Conservation (phyloP, 2,888 invertebrate genomes). For the Chrysodeixis includens region DNA sequence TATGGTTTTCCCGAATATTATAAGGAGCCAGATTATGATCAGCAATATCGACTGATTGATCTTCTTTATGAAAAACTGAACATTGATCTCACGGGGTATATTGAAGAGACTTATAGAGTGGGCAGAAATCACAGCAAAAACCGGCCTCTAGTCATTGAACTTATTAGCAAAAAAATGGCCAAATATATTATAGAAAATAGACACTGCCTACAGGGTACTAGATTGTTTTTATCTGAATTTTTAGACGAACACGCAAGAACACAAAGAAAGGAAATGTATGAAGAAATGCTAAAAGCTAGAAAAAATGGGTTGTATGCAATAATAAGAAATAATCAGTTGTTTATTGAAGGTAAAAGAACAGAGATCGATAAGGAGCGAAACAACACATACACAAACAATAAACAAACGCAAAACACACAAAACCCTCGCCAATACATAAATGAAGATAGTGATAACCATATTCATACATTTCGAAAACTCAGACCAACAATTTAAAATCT, state of each 20-base stretch:
- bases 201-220: constrained; percentile 6
- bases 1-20: too few relatives aligned
- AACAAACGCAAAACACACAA: background rate
- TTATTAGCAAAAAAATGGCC: constrained; percentile 17
- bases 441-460: constrained; percentile 3
- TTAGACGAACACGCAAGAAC: constrained; percentile 10
- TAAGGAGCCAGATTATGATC: too few relatives aligned
- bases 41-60: too few relatives aligned
- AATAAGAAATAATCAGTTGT: constrained; percentile 9
- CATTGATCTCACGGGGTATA: too few relatives aligned
- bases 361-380: background rate
- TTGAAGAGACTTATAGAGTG: too few relatives aligned
- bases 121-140: constrained; percentile 2
- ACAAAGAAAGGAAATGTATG: constrained; percentile 10
- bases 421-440: constrained; percentile 5
- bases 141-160: constrained; percentile 22
- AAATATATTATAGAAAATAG: constrained; percentile 14
- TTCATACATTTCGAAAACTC: constrained; percentile 13
- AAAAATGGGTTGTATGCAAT: constrained; percentile 16
- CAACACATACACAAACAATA: background rate
- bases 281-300: constrained; percentile 16
- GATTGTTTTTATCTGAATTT: too few relatives aligned
- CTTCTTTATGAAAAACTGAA: too few relatives aligned
- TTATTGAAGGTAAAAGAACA: constrained; percentile 5
- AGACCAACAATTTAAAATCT: constrained; percentile 1